A percentile compares a stretch with the other conserved stretches of the same genome.
Conservation (phyloP, 1,140 invertebrate genomes). For the Pseudomyrmex dendroicus region DNA sequence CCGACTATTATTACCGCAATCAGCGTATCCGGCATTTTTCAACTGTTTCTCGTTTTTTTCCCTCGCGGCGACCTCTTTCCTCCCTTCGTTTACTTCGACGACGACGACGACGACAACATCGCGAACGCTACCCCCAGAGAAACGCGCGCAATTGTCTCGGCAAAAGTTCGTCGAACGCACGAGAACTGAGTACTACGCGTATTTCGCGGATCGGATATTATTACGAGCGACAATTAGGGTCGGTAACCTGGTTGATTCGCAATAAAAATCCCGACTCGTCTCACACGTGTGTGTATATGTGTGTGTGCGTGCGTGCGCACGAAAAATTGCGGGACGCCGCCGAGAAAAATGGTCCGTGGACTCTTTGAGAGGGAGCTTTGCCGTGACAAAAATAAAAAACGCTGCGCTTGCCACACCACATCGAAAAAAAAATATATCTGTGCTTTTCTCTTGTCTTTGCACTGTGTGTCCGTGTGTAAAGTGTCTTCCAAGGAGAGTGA, state of each 20-base stretch:
- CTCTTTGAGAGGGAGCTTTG: constrained; percentile 72
- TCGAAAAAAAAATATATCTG: constrained; percentile 76
- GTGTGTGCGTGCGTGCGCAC: too few relatives aligned
- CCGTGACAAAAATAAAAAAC: constrained; percentile 77
- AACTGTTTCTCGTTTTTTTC: constrained; percentile 68
- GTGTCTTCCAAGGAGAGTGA: not conserved
- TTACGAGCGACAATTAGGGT: not conserved
- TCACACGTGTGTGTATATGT: too few relatives aligned
- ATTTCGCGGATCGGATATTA: constrained; percentile 3
- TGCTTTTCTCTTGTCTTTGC: constrained; percentile 76
- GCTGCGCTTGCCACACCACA: constrained; percentile 84
- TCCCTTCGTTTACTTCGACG: constrained; percentile 4
- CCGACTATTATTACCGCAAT: constrained; percentile 79
- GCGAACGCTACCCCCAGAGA: not conserved
- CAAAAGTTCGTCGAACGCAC: constrained; percentile 23
- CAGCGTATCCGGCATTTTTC: constrained; percentile 81
- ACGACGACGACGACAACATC: not conserved
- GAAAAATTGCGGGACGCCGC: not conserved
- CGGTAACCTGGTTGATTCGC: not conserved
- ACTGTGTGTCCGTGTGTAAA: constrained; percentile 40
- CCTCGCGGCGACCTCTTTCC: constrained; percentile 2
- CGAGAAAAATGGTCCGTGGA: constrained; percentile 55
- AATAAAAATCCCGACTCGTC: not conserved
- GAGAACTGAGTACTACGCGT: not conserved
- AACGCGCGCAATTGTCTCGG: constrained; percentile 2